These are phyloP conservation scores for Decapterus maruadsi DNA, from an alignment of 2,797 vertebrate genomes.

Conservation along the genomic window DNA sequence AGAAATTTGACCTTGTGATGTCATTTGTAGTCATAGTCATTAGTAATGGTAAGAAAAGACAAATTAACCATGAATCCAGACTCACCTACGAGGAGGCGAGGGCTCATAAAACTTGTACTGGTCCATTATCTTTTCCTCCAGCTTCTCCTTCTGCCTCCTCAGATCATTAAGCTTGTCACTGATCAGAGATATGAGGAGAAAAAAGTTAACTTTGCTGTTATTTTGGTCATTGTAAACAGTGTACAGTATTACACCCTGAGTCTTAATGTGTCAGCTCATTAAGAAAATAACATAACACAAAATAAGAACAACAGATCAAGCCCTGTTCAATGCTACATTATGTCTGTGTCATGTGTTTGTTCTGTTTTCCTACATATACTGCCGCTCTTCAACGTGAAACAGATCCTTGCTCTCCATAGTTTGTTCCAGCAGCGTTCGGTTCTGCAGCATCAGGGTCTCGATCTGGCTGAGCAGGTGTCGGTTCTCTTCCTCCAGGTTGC, in stretches of 20 bases:
- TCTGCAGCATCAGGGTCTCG: slow-evolving; percentile 97
- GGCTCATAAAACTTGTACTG: slow-evolving; percentile 99
- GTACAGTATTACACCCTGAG: neutral
- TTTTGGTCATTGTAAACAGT: neutral
- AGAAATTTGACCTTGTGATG: neutral
- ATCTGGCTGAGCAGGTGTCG: slow-evolving; percentile 96
- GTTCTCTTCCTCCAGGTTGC: slow-evolving; percentile 98
- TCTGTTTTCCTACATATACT: slow-evolving; percentile 90
- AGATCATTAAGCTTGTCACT: slow-evolving; percentile 98
- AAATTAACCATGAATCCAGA: neutral
- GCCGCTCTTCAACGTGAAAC: slow-evolving; percentile 97
- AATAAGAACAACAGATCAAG: neutral
- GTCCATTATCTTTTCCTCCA: slow-evolving; percentile 99
- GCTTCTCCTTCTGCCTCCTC: slow-evolving; percentile 97
- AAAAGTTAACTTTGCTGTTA: neutral
- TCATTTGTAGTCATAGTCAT: neutral
- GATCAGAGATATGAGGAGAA: slow-evolving; percentile 23
- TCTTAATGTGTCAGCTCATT: neutral
- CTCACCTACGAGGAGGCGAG: slow-evolving; percentile 94
- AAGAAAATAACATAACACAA: neutral
- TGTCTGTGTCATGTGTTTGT: neutral
- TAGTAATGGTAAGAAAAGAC: neutral
- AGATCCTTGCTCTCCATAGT: slow-evolving; percentile 99
- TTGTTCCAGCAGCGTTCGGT: slow-evolving; percentile 95
- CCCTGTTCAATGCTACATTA: neutral